phyloP scores from a whole-genome alignment of 1,140 invertebrate genomes.

The Fopius arisanus region DNA sequence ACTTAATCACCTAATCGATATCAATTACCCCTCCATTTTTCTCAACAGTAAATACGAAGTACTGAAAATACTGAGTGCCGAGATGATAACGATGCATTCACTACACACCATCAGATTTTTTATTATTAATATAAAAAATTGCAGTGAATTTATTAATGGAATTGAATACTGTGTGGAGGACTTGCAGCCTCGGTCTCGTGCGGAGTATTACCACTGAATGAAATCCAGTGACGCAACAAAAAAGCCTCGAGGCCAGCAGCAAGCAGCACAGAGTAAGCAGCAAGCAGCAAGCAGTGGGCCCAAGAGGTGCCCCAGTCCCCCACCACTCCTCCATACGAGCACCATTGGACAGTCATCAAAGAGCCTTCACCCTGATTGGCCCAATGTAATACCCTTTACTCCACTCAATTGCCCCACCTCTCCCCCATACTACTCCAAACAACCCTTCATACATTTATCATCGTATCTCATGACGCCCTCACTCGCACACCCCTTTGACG shows the following conservation, averaged over 20 bases:
- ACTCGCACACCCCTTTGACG: constrained; percentile 54
- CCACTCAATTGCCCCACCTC: constrained; percentile 13
- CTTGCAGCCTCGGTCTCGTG: constrained; percentile 36
- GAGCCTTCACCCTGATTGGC: constrained; percentile 39
- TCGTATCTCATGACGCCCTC: constrained; percentile 52
- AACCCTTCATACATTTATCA: constrained; percentile 62
- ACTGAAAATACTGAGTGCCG: not conserved
- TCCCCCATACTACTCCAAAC: constrained; percentile 37
- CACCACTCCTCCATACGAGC: constrained; percentile 42
- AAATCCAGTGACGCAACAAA: constrained; percentile 61
- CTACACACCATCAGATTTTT: not conserved
- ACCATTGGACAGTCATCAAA: constrained; percentile 47
- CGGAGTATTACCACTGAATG: constrained; percentile 52
- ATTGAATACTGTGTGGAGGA: not conserved
- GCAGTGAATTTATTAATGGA: not conserved
- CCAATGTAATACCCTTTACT: constrained; percentile 48
- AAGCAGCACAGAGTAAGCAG: no score
- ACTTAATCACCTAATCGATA: not conserved
- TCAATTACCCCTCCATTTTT: not conserved
- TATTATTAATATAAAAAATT: not conserved
- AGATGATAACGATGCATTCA: not conserved
- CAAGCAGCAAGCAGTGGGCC: constrained; percentile 39
- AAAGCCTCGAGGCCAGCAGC: not conserved
- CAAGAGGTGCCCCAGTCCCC: constrained; percentile 50
- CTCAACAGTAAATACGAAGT: not conserved